Conservation (phyloP, 2,113 vertebrate species). For the Hymenochirus boettgeri region DNA sequence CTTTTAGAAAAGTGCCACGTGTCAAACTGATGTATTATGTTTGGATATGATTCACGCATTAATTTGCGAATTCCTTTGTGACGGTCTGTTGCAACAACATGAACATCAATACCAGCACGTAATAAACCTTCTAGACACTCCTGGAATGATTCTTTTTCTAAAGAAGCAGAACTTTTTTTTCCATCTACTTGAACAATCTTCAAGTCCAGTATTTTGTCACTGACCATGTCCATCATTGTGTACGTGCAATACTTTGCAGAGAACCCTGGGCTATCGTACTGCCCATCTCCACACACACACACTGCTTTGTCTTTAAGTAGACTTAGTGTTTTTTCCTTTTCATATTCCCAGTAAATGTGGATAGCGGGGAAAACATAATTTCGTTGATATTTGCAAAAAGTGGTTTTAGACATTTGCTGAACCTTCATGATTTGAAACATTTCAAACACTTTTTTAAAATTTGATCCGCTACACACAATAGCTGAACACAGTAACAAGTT, state of each 20-base stretch:
- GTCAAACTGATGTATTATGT: slow-evolving; percentile 7
- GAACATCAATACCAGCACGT: not conserved
- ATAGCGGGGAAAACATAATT: not conserved
- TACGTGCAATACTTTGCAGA: not conserved
- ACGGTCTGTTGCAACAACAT: not conserved
- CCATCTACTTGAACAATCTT: not conserved
- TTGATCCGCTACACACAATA: not conserved
- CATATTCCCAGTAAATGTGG: not conserved
- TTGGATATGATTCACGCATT: not conserved
- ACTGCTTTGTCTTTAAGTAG: not conserved
- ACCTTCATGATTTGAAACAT: not conserved
- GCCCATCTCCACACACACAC: not conserved
- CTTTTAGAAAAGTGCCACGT: not conserved
- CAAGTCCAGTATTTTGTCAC: not conserved
- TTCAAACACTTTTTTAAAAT: not conserved
- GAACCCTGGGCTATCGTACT: not conserved
- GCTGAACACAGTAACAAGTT: not conserved
- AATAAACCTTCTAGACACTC: not conserved
- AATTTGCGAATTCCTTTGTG: not conserved
- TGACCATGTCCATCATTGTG: not conserved
- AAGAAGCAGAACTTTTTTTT: not conserved
- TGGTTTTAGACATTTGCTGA: not conserved
- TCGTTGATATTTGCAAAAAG: not conserved
- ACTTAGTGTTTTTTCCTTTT: not conserved
- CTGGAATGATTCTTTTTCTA: not conserved